These are phyloP conservation scores for Harpalus rubripes DNA, from an alignment of 2,888 invertebrate species.

Conservation along the genomic window DNA sequence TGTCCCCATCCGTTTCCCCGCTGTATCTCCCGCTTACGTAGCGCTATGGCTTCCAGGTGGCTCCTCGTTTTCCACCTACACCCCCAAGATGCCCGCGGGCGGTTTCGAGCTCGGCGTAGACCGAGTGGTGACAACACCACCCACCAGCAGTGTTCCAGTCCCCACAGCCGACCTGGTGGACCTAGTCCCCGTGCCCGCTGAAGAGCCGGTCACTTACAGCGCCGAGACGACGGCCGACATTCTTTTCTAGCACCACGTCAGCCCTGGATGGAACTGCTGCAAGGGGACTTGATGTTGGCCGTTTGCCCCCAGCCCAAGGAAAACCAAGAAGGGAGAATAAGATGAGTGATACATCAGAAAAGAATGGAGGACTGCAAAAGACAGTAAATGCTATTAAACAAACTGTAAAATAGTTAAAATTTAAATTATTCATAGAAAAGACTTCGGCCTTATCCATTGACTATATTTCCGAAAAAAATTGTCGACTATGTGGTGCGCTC, in stretches of 20 bases:
- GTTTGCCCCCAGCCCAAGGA: constrained; percentile 43
- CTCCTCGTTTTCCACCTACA: constrained; percentile 87
- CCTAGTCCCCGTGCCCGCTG: constrained; percentile 40
- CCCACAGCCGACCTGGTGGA: not conserved
- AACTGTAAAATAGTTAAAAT: too few species aligned
- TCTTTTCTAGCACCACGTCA: constrained; percentile 56
- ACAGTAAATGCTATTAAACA: too few species aligned
- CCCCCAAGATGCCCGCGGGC: constrained; percentile 86
- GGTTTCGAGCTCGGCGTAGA: constrained; percentile 89
- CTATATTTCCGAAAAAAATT: too few species aligned
- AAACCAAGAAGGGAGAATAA: not conserved
- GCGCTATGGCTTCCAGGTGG: constrained; percentile 72
- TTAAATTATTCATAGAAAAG: too few species aligned
- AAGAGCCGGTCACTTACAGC: constrained; percentile 60
- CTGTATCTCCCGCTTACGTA: not conserved
- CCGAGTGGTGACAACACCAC: constrained; percentile 30
- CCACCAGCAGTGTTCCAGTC: constrained; percentile 1
- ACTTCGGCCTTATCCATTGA: too few species aligned
- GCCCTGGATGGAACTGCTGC: constrained; percentile 64
- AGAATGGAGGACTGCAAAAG: too few species aligned
- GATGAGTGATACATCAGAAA: not conserved
- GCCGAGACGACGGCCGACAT: constrained; percentile 61
- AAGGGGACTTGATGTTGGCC: constrained; percentile 55
- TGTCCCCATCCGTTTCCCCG: too few species aligned
- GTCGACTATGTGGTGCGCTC: too few species aligned